Base-by-base conservation (phyloP, 2,113 vertebrate species). In the Tachysurus fulvidraco region DNA sequence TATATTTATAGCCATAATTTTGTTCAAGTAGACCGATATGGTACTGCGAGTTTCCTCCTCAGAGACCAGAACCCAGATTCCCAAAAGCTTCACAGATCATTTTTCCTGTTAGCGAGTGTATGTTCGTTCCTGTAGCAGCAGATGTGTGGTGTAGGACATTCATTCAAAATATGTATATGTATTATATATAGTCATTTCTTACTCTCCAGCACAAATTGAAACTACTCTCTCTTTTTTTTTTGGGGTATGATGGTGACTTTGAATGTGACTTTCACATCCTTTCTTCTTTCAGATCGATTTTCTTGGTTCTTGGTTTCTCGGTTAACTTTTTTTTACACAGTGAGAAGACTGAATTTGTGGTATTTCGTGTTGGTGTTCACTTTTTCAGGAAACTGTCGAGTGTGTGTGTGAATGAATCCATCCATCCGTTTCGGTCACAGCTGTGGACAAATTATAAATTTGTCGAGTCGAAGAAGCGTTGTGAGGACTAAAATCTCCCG, bases 201-300 rank as follows among this genome's bases (percentile, higher is more conserved):
- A 30, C 6, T 6, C 50, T 59, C 67, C 11, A 23, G 19, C 41
- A 28, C 9, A 44, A n/a, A 57, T 52, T 19, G 52, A 11, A 84
- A 54, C 59, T 81, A 50, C 59, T 67, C 19, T 30, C n/a, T n/a
- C n/a, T n/a, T n/a, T n/a, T n/a, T n/a, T n/a, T n/a, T n/a, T n/a
- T n/a, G n/a, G n/a, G 25, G 59, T n/a, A 77, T 50, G 62, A 77
- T 77, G 30, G 44, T 76, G 19, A n/a, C n/a, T n/a, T n/a, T n/a
- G n/a, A n/a, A n/a, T 54, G 12, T 55, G 28, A 64, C 73, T 80
- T 64, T 59, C 65, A 54, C 74, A 74, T 85, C 76, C n/a, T 21
- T 17, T 60, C 50, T 65, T 87, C 13, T 5, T 57, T 77, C n/a
- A 79, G 28, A 69, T n/a, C 6, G 28, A 30, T 5, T 69, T 59